phyloP scores from a whole-genome alignment of 2,888 invertebrate genomes.

The Chydorus sphaericus region DNA sequence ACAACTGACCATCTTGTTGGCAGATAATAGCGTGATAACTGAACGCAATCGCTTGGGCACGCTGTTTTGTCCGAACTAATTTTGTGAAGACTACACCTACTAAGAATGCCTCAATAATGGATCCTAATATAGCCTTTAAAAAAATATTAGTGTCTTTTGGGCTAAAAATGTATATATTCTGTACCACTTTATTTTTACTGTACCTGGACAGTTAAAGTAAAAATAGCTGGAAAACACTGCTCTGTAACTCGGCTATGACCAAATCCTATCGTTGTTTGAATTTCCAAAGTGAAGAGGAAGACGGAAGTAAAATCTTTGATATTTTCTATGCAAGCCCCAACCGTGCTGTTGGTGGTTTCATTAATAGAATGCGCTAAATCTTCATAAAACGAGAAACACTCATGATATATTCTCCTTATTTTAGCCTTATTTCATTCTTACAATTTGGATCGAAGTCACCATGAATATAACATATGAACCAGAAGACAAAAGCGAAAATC shows the following conservation, averaged over 20 bases:
- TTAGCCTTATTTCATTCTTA: no score
- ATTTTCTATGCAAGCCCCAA: background rate
- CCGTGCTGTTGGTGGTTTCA: background rate
- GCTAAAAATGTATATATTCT: no score
- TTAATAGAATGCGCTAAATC: background rate
- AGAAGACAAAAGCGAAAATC: background rate
- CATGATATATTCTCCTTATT: no score
- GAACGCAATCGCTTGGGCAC: background rate
- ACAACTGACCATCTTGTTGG: background rate
- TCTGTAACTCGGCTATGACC: background rate
- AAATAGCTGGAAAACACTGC: background rate
- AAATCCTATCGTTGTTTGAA: constrained; percentile 2
- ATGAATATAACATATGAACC: background rate
- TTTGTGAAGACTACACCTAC: background rate
- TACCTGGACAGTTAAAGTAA: background rate
- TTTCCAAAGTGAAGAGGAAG: background rate
- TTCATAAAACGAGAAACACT: no score
- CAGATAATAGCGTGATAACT: background rate
- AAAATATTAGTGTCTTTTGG: no score
- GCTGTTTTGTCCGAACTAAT: background rate
- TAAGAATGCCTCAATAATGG: background rate
- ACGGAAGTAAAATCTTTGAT: background rate
- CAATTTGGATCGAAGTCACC: background rate
- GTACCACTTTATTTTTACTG: background rate
- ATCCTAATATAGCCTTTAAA: background rate